Base-by-base conservation (phyloP, 2,797 vertebrate genomes). In the Naso thynnoides region DNA sequence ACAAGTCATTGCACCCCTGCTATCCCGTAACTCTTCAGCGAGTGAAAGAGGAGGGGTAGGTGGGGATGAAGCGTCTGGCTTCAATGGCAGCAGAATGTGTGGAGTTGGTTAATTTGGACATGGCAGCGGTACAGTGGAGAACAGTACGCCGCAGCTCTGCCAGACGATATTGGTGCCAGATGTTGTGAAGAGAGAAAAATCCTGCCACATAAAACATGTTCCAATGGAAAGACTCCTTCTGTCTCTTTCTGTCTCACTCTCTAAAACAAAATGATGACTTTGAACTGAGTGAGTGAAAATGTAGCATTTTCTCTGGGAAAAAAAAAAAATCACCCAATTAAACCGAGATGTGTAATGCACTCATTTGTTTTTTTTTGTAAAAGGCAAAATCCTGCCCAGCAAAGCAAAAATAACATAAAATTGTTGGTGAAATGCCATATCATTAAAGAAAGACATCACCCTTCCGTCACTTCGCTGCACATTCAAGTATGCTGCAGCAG, bases 101-200 rank as follows among this genome's bases (percentile, higher is more conserved):
- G 86, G 87, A 93, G 88, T 93, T 93, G 94, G 93, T 95, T 94
- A 93, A 94, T 95, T 94, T 91, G 92, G 79, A 84, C 89, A 89
- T 95, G 95, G 95, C 95, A 94, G 87, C 24, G 77, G 84, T 95
- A 95, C 95, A 96, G 76, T 92, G 79, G 72, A 92, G 94, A 92
- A 92, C 92, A 92, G 90, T 94, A 91, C 81, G 72, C 83, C 74
- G 69, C 70, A 24, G 90, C 88, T 77, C 82, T 90, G 94, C 92
- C 92, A 90, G 93, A 89, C 69, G 52, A 90, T 90, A 92, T 96
- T 93, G 92, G 94, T 95, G 95, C 96, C 96, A 96, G 96, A 96
- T 95, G 96, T 94, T 93, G 93, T 73, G 79, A 79, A 84, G 86
- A 93, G 92, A 90, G 86, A 91, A 83, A 86, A 91, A 85, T 89